A percentile compares a stretch with the other conserved stretches of the same genome.
Conservation (phyloP, 2,888 invertebrate species). For the Coleophora flavipennella region DNA sequence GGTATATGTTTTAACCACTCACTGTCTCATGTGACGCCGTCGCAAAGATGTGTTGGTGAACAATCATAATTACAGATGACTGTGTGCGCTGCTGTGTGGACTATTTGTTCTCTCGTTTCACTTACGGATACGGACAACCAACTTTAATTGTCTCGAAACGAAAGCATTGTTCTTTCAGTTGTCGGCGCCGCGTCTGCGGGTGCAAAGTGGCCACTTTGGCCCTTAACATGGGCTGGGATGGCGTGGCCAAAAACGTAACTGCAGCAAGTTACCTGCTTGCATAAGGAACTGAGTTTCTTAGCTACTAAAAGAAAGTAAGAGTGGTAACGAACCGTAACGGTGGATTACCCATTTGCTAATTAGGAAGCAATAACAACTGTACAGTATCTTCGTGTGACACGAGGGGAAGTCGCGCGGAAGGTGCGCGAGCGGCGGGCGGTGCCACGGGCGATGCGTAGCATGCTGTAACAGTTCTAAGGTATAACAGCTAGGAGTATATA, state of each 20-base stretch:
- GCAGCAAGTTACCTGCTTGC: conserved; percentile 15
- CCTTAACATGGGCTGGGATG: not conserved
- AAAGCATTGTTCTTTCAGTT: conserved; percentile 28
- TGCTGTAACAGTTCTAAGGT: too few relatives aligned
- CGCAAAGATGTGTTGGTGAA: conserved; percentile 38
- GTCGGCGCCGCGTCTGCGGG: conserved; percentile 35
- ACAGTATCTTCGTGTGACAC: conserved; percentile 6
- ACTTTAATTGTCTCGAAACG: conserved; percentile 27
- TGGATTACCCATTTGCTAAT: conserved; percentile 12
- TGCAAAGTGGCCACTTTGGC: conserved; percentile 21
- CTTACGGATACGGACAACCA: conserved; percentile 39
- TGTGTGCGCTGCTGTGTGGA: conserved; percentile 42
- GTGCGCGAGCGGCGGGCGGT: too few relatives aligned
- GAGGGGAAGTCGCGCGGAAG: not conserved
- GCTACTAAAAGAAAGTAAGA: conserved; percentile 56
- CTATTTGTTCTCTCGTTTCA: conserved; percentile 49
- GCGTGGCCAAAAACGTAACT: too few relatives aligned
- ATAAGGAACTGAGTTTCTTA: conserved; percentile 41
- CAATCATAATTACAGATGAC: conserved; percentile 43
- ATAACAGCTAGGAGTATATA: too few relatives aligned
- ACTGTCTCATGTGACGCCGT: conserved; percentile 33
- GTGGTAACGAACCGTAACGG: conserved; percentile 34
- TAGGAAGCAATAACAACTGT: conserved; percentile 4
- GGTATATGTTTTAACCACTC: conserved; percentile 39
- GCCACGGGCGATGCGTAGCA: too few relatives aligned